These are phyloP conservation scores for crab-eating macaque (Macaca fascicularis) DNA, from an alignment of 2,113 vertebrate genomes.

Conservation along the genomic window T2T-MFA8v1.1 NC_088388.1:131790501-131791000, in stretches of 20 bases:
- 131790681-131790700: background rate
- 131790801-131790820: background rate
- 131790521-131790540: background rate
- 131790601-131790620: background rate
- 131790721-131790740: background rate
- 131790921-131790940: background rate
- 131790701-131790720: background rate
- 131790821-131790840: background rate
- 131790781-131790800: background rate
- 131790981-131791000: background rate
- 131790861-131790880: background rate
- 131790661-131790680: background rate
- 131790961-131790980: background rate
- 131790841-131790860: constrained; percentile 40
- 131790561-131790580: background rate
- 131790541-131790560: background rate
- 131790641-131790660: background rate
- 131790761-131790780: background rate
- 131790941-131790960: background rate
- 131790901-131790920: background rate
- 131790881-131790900: background rate
- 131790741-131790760: rapidly evolving
- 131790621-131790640: background rate
- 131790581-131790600: background rate
- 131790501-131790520: background rate